Base-by-base conservation (phyloP, 2,888 invertebrate genomes). In the Biston betularia region DNA sequence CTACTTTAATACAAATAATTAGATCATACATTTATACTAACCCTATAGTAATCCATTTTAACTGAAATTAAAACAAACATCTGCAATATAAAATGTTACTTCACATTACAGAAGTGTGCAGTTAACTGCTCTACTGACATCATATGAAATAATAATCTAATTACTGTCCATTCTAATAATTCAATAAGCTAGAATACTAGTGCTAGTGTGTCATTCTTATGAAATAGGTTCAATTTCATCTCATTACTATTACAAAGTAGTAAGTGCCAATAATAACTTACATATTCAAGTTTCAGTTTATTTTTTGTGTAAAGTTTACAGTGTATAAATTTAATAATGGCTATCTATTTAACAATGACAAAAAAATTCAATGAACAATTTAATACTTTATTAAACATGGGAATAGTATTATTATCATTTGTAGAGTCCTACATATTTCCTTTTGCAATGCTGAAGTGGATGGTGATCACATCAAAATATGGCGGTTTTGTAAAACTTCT, bases 391-490 rank as follows among this genome's bases (percentile, higher is more conserved):
- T 34, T 83, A 5, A 84, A 85, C 56, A 70, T 83, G 10, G 75
- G 83, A 6, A 78, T 88, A 14, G 74, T 86, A 35, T 35, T 87
- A 7, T 76, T 86, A 48, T 79, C 84, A 11, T 81, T 87, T 52
- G 71, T 88, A 3, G 88, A 89, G 70, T 80, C 84, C 0, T 86
- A 87, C 64, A 69, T 86, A 63, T 83, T 83, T 44, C 86, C 86
- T 4, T 79, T 86, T 54, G 77, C 82, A 7, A 65, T 89, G 35
- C 71, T 88, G 38, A 88, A 86, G 72, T 88, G 87, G 84, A 79
- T 89, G 65, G 71, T 88, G 34, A 70, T 88, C 3, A 56, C 84
- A 6, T 79, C 81, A 10, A 87, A 84, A 69, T 86, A 82, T 72
- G 75, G 83, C 38, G 77, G 81, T 34, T 24, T 82, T 12, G 64